phyloP scores from a whole-genome alignment of 2,113 vertebrate genomes.

The Muscicapa adusta region DNA sequence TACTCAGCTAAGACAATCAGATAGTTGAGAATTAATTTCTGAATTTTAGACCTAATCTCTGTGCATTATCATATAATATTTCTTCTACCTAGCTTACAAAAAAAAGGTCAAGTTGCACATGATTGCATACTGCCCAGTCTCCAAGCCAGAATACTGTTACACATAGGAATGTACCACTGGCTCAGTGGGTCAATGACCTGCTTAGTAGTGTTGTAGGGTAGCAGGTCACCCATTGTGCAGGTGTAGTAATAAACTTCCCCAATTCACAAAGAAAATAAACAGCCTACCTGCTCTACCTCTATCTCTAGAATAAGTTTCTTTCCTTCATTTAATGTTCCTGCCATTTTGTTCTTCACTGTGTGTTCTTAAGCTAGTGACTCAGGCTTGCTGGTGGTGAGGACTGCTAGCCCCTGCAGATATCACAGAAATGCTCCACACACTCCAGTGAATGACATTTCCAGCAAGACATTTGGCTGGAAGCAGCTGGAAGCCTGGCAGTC shows the following conservation, averaged over 20 bases:
- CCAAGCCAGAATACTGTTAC: neutral
- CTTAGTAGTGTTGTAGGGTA: neutral
- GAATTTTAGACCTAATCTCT: neutral
- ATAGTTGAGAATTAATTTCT: neutral
- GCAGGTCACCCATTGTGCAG: neutral
- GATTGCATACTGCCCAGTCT: neutral
- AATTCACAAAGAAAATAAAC: neutral
- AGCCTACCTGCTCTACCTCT: neutral
- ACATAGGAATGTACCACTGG: neutral
- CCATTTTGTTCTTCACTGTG: neutral
- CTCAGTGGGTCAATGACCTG: neutral
- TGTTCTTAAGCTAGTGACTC: neutral
- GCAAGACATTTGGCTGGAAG: neutral
- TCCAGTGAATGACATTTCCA: neutral
- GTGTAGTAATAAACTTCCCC: neutral
- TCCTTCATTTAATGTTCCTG: neutral
- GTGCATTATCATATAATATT: neutral
- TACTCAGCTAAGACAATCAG: neutral
- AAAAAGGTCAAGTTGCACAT: neutral
- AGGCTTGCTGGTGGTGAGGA: neutral
- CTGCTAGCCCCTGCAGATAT: neutral
- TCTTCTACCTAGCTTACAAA: neutral
- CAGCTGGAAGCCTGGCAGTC: neutral
- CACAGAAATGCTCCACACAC: neutral
- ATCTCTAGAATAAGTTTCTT: neutral